phyloP scores from a whole-genome alignment of 2,113 vertebrate species.

The Oxyruncus cristatus region DNA sequence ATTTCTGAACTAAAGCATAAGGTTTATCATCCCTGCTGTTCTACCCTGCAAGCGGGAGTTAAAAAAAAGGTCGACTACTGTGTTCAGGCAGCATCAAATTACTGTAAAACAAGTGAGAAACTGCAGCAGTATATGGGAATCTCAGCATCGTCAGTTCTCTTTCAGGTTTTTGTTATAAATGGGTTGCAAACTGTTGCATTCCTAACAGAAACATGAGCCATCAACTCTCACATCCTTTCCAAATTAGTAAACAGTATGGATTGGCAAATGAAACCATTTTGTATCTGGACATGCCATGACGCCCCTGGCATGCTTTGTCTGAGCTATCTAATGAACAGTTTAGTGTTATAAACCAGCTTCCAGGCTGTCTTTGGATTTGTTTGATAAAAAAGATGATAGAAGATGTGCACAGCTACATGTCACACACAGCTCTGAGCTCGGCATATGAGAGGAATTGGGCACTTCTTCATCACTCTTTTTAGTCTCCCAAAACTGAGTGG shows the following conservation, averaged over 20 bases:
- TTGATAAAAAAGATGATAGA: neutral
- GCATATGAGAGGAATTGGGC: rapidly evolving
- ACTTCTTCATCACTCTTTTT: neutral
- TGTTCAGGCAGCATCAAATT: conserved; percentile 66
- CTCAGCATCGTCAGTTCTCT: neutral
- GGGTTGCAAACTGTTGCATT: conserved; percentile 9
- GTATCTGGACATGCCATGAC: neutral
- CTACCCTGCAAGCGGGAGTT: conserved; percentile 43
- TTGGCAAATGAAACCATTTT: neutral
- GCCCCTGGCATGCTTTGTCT: neutral
- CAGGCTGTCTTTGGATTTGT: neutral
- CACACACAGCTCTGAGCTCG: neutral
- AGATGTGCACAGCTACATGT: neutral
- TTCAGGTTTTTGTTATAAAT: conserved; percentile 14
- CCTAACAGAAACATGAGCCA: neutral
- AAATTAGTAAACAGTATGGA: neutral
- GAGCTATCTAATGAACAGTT: neutral
- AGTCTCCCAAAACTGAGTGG: neutral
- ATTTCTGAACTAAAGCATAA: conserved; percentile 64
- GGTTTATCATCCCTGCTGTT: conserved; percentile 67
- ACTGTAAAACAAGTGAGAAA: conserved; percentile 61
- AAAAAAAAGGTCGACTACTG: conserved; percentile 44
- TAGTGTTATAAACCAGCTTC: neutral
- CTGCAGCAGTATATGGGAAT: neutral
- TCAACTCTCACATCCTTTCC: neutral